phyloP scores from a whole-genome alignment of 1,140 invertebrate genomes.

The Tribolium castaneum region DNA sequence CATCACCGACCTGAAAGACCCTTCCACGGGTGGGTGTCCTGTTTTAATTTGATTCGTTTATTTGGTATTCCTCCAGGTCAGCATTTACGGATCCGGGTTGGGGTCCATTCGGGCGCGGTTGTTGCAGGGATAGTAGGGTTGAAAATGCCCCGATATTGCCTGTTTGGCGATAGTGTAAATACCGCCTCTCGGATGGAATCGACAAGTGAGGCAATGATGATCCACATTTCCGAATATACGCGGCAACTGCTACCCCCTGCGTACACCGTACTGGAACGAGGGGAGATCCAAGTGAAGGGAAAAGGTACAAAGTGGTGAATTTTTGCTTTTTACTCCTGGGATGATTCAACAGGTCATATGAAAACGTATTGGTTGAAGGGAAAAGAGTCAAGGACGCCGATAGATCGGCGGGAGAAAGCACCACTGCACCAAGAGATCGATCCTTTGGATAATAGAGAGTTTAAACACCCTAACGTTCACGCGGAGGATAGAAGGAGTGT shows the following conservation, averaged over 20 bases:
- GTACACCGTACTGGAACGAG: conserved; percentile 84
- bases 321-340: neutral
- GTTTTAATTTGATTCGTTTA: too few species aligned
- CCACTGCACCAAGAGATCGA: conserved; percentile 62
- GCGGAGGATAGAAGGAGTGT: conserved; percentile 60
- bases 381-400: conserved; percentile 70
- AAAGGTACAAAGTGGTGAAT: conserved; percentile 71
- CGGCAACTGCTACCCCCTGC: conserved; percentile 78
- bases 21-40: conserved; percentile 77
- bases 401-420: conserved; percentile 63
- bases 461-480: conserved; percentile 4
- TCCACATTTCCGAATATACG: conserved; percentile 93
- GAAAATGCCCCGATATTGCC: conserved; percentile 92
- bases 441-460: conserved; percentile 46
- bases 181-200: conserved; percentile 94
- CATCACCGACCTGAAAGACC: conserved; percentile 90
- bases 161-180: conserved; percentile 94
- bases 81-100: conserved; percentile 89
- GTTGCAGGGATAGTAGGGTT: conserved; percentile 95
- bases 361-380: conserved; percentile 92
- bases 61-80: conserved; percentile 70
- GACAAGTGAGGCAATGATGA: conserved; percentile 90
- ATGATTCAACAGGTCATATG: conserved; percentile 77
- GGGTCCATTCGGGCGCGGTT: conserved; percentile 90
- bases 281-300: conserved; percentile 86